Base-by-base conservation (phyloP, 1,140 invertebrate species). In the Rhagoletis pomonella region DNA sequence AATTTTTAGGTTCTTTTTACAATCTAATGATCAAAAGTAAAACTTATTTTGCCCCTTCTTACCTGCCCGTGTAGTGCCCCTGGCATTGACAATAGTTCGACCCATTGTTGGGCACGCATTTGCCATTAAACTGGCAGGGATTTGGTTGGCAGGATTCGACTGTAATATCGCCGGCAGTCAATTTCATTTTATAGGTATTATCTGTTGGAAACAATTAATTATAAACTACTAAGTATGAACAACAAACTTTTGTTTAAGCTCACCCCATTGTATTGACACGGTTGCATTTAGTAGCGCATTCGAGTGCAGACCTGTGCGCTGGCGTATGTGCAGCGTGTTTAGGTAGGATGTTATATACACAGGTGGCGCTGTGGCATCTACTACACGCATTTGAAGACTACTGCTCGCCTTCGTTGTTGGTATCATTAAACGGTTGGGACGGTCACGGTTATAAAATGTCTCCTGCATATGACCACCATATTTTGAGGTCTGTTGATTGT, bases 81-180 rank as follows among this genome's bases (percentile, higher is more conserved):
- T 92, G 90, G 89, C 96, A 97, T 86, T 96, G 94, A 90, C 96
- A 97, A 58, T 93, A 91, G 88, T 94, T 93, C 81, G 92, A 93
- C 39, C 92, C 93, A 67, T 92, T 94, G 2, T 94, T 92, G 19
- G 94, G 93, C 0, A 95, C 91, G 89, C 96, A 97, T 87, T 94
- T 94, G 1, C 96, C 96, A 2, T 94, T 94, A 89, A 96, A 94
- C 59, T 94, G 91, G 89, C 96, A 97, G 2, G 96, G 96, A 91
- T 96, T 96, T 0, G 96, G 96, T 4, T 93, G 93, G 89, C 96
- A 97, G 0, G 94, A 94, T 88, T 96, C 95, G 55, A 96, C 93
- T 58, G 90, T 92, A 9, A 95, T 94, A 10, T 94, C 94, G 10
- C 94, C 93, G 60, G 94, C 92, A 12, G 95, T 90, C 50, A 96